Base-by-base conservation (phyloP, 2,888 invertebrate genomes). In the Dryobotodes eremita region DNA sequence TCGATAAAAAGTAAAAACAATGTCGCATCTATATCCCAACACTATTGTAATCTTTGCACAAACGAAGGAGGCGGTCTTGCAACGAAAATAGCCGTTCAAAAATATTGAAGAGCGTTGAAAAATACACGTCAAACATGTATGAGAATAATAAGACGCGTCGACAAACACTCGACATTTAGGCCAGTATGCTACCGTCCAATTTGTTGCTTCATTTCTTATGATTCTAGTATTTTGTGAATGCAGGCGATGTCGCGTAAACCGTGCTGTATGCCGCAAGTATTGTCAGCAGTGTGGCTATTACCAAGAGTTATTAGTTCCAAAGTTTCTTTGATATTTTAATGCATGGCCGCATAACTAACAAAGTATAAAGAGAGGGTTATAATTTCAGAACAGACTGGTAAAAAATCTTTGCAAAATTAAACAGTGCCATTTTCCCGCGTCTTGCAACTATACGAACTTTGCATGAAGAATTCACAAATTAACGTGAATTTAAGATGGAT, bases 81-180 rank as follows among this genome's bases (percentile, higher is more conserved):
- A 89, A 93, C 94, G 72, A 93, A 96, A 96, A 96, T 96, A 96
- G 93, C 90, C 89, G 91, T 91, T 93, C 92, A 92, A 95, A 96
- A 96, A 96, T 96, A 96, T 96, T 96, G 95, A 96, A 93, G 93
- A 92, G 94, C 92, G 95, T 96, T 95, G 95, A 96, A 95, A 96
- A 95, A 95, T 95, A 95, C 93, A 94, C 93, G 95, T 96, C 95
- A 95, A 95, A 94, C 93, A 92, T 89, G 90, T 91, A 94, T 92
- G 92, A 94, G 93, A 94, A 94, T 95, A 94, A 95, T 95, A 94
- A 93, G 92, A 94, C 84, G 91, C 91, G 94, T 92, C 92, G 95
- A 95, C 94, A 94, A 92, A 92, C 93, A 93, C 93, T 93, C 84
- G 92, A 93, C 93, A 94, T 91, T 89, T 94, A 91, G 94, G 94